Conservation (phyloP, 2,797 vertebrate genomes). For the Poecilia wingei region DNA sequence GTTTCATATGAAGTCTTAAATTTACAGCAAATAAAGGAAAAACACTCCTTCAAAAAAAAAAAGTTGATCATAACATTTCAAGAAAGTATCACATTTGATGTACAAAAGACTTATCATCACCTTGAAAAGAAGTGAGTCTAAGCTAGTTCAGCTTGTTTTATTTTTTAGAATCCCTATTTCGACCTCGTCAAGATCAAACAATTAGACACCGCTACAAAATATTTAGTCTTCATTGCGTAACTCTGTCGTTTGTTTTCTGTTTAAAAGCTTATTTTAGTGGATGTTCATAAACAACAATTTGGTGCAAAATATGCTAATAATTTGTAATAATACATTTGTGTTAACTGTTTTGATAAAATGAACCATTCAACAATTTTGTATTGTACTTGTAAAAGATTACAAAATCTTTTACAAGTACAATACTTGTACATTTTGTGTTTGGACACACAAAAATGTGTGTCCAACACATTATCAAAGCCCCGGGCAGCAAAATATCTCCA, state of each 20-base stretch:
- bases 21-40: background rate
- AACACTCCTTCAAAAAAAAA: background rate
- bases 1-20: background rate
- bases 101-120: background rate
- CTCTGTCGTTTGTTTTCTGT: background rate
- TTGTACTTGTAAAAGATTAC: background rate
- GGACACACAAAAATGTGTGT: background rate
- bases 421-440: too few relatives aligned
- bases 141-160: background rate
- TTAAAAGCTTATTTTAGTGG: background rate
- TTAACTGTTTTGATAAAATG: background rate
- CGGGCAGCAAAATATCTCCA: slow-evolving; percentile 19
- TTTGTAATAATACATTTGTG: background rate
- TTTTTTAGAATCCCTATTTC: background rate
- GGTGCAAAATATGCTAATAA: background rate
- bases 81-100: background rate
- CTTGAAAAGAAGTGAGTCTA: background rate
- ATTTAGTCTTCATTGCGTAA: background rate
- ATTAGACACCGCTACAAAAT: background rate
- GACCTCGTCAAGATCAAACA: background rate
- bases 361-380: background rate
- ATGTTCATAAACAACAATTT: background rate
- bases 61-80: background rate
- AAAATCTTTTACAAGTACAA: too few relatives aligned
- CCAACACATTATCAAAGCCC: slow-evolving; percentile 1